phyloP scores from a whole-genome alignment of 1,140 invertebrate species.

The Zaprionus taronus region DNA sequence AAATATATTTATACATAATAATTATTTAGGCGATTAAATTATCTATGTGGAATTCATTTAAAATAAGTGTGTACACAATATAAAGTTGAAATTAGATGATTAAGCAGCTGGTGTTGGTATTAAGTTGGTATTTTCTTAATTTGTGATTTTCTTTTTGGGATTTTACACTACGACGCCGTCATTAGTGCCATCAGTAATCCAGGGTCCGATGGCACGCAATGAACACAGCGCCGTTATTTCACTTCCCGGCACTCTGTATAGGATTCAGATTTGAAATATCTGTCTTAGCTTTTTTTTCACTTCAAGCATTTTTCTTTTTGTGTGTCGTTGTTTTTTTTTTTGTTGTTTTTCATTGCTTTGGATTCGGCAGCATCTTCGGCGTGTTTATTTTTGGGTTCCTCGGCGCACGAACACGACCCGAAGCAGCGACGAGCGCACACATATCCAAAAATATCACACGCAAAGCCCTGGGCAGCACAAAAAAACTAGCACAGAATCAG shows the following conservation, averaged over 20 bases:
- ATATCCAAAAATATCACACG: conserved; percentile 82
- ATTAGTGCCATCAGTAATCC: conserved; percentile 68
- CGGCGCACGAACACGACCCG: conserved; percentile 58
- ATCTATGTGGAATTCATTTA: conserved; percentile 6
- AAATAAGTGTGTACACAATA: neutral
- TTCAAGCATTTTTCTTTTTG: conserved; percentile 15
- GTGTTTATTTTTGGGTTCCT: conserved; percentile 76
- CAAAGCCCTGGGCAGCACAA: conserved; percentile 76
- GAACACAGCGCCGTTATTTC: conserved; percentile 20
- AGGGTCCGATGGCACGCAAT: conserved; percentile 71
- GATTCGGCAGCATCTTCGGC: conserved; percentile 61
- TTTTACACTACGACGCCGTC: conserved; percentile 38
- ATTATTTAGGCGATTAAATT: conserved; percentile 10
- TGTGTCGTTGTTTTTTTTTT: conserved; percentile 3
- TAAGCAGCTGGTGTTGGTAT: neutral
- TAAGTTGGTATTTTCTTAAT: neutral
- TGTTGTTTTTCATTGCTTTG: conserved; percentile 44
- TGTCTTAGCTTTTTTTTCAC: conserved; percentile 7
- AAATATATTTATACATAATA: conserved; percentile 6
- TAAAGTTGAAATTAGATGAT: neutral
- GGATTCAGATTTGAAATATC: neutral
- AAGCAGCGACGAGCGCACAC: conserved; percentile 69
- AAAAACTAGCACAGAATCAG: conserved; percentile 72
- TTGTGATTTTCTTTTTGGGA: conserved; percentile 3
- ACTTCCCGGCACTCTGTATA: conserved; percentile 24